These are phyloP conservation scores for Bombus affinis DNA, from an alignment of 1,140 invertebrate species.

Conservation along the genomic window DNA sequence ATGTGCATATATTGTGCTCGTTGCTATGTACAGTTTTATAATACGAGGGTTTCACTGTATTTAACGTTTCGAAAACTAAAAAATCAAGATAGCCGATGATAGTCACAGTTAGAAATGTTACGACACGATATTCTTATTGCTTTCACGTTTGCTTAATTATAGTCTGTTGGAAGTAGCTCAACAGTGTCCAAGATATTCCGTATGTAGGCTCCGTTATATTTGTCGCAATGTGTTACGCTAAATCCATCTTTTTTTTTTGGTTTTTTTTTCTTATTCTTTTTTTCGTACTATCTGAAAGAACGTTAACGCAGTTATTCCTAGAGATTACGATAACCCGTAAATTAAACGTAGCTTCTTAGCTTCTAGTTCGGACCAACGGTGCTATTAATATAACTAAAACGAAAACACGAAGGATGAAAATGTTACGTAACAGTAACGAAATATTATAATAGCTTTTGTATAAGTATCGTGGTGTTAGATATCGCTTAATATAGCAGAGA, in stretches of 20 bases:
- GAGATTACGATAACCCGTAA: background rate
- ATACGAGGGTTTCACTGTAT: background rate
- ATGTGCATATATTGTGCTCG: background rate
- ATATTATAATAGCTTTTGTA: background rate
- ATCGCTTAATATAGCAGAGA: background rate
- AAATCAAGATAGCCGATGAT: no score
- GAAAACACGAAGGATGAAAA: background rate
- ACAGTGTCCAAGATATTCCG: slow-evolving; percentile 15
- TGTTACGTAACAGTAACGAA: background rate
- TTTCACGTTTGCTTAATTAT: slow-evolving; percentile 16
- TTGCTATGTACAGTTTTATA: background rate
- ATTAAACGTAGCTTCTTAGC: slow-evolving; percentile 8
- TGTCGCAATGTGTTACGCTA: slow-evolving; percentile 24
- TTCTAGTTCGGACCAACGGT: background rate
- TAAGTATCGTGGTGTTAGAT: background rate
- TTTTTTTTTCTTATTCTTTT: background rate
- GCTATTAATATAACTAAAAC: background rate
- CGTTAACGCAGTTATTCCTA: slow-evolving; percentile 23
- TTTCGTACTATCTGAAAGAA: background rate
- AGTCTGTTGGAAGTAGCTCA: background rate
- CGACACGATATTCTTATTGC: slow-evolving; percentile 8
- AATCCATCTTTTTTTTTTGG: background rate
- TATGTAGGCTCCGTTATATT: background rate
- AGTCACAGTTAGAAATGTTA: background rate
- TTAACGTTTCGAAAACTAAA: background rate